Evolutionary conservation across 2,113 vertebrate genomes (phyloP), one percentile per base, ranked within the genome.

Genomic region (Erinaceus europaeus): DNA sequence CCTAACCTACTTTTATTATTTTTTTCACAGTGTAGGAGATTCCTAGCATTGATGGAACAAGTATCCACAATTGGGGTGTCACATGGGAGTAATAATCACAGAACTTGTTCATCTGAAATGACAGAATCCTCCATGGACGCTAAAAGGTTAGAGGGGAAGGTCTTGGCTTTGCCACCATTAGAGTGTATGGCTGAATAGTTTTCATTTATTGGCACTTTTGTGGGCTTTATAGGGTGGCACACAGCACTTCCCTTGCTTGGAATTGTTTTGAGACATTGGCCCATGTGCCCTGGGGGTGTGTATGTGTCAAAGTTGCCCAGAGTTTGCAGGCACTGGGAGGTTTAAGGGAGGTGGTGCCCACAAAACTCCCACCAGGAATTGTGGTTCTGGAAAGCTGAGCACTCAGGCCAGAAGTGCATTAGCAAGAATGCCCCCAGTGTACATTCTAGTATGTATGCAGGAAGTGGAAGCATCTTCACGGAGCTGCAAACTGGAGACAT

Each of bases 371-470:
- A 14, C 38, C 15, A 74, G 75, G 44, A 40, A 50, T 2, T 48
- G 36, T 2, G 14, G 59, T n/a, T 17, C 83, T 36, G 0, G n/a
- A 18, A 9, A 42, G 32, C 17, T 57, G 13, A 25, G 25, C 32
- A 10, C 6, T 1, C 3, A 12, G 13, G 21, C 38, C 20, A 7
- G 61, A 71, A 50, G 52, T 38, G 8, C 2, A 7, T 20, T 4
- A 44, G 5, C 3, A 9, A 23, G 38, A 50, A 65, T 1, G 1
- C 2, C 27, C 10, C 21, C 18, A 17, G 12, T 10, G 1, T 34
- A 12, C 25, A 36, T 23, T 40, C 18, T 12, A 14, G 40, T 20
- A 5, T 2, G 10, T 2, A 12, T 20, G 11, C 15, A 15, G 17
- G 36, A 21, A 5, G 18, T 25, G 61, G 55, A 11, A 55, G 10